These are phyloP conservation scores for Platycheirus albimanus DNA, from an alignment of 2,888 invertebrate species.

Conservation along the genomic window DNA sequence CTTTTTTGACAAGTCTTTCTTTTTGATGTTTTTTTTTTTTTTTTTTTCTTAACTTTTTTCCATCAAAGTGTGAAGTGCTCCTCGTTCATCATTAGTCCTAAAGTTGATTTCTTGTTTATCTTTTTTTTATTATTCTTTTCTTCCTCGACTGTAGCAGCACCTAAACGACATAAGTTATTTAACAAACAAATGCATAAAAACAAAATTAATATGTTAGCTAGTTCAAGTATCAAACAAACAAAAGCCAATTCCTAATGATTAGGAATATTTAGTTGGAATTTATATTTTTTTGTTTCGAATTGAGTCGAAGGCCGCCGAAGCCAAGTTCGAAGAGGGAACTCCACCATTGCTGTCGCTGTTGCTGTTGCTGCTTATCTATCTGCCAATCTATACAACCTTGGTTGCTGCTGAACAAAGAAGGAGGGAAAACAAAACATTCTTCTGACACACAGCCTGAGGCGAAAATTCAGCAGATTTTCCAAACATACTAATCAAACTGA, in stretches of 20 bases:
- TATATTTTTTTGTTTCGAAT: conserved; percentile 69
- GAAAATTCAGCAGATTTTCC: neutral
- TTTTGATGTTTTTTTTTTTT: conserved; percentile 28
- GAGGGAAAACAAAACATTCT: conserved; percentile 17
- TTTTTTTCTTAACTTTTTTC: conserved; percentile 16
- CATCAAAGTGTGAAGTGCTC: conserved; percentile 9
- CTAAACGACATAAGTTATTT: conserved; percentile 37
- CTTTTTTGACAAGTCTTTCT: conserved; percentile 64
- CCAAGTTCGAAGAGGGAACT: conserved; percentile 24
- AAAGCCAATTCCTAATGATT: conserved; percentile 72
- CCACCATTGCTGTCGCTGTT: neutral
- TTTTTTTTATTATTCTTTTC: conserved; percentile 47
- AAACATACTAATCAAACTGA: neutral
- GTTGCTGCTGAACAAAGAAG: conserved; percentile 42
- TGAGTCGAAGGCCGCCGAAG: conserved; percentile 45
- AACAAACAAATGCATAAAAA: conserved; percentile 64
- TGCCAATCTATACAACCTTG: conserved; percentile 48
- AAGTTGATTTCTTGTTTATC: conserved; percentile 50
- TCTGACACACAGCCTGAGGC: neutral
- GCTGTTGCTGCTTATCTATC: conserved; percentile 53
- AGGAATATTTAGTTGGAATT: conserved; percentile 73
- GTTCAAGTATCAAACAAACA: conserved; percentile 68
- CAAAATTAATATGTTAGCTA: conserved; percentile 69
- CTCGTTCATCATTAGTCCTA: too few relatives aligned
- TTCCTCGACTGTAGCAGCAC: conserved; percentile 35